A percentile compares a stretch with the other conserved stretches of the same genome.
These are phyloP conservation scores for Rhynchophorus ferrugineus DNA, from an alignment of 1,140 invertebrate species.

Conservation along the genomic window DNA sequence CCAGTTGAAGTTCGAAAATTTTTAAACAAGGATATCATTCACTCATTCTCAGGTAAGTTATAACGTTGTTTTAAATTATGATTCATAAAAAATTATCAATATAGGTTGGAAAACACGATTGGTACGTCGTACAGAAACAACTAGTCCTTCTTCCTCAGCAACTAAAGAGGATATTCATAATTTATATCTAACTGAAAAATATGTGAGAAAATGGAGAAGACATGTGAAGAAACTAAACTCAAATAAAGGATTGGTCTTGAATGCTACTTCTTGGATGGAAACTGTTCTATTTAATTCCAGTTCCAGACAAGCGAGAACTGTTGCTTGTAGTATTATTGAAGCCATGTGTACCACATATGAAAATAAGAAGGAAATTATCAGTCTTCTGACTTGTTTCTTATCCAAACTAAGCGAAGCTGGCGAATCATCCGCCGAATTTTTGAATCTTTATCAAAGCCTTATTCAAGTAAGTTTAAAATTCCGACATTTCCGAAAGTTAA, in stretches of 20 bases:
- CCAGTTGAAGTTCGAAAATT: slow-evolving; percentile 70
- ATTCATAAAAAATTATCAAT: neutral
- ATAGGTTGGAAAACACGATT: slow-evolving; percentile 52
- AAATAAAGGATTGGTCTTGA: slow-evolving; percentile 45
- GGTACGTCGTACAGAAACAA: slow-evolving; percentile 19
- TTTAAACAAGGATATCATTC: slow-evolving; percentile 63
- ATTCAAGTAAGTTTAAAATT: slow-evolving; percentile 45
- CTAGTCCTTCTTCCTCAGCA: neutral
- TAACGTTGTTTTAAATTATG: neutral
- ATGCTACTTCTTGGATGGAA: slow-evolving; percentile 74
- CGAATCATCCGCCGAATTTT: slow-evolving; percentile 87
- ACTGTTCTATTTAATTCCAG: slow-evolving; percentile 86
- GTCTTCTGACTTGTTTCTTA: slow-evolving; percentile 81
- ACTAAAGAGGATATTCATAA: slow-evolving; percentile 33
- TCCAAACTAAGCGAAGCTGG: slow-evolving; percentile 77
- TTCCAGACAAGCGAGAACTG: slow-evolving; percentile 77
- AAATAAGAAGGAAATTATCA: slow-evolving; percentile 68
- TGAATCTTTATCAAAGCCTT: slow-evolving; percentile 76
- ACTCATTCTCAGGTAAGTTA: slow-evolving; percentile 52
- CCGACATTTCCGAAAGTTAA: neutral
- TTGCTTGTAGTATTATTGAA: slow-evolving; percentile 83
- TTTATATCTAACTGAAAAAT: slow-evolving; percentile 69
- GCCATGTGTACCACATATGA: slow-evolving; percentile 68
- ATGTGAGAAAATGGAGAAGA: slow-evolving; percentile 54
- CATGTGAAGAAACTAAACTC: slow-evolving; percentile 23